Conservation (phyloP, 2,113 vertebrate species). For the Verasper variegatus region DNA sequence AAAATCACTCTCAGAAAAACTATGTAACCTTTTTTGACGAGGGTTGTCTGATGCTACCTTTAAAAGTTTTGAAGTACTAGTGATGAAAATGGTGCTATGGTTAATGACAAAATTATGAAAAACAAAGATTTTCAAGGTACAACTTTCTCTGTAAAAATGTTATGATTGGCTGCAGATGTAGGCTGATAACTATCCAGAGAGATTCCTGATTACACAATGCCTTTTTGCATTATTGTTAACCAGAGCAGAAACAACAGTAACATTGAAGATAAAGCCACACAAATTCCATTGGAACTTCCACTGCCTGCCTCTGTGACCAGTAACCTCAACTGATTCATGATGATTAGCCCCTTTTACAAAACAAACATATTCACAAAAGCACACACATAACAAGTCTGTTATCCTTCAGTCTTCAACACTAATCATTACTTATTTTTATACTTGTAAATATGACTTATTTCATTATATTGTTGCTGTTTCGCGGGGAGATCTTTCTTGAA, state of each 20-base stretch:
- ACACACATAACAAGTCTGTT: not conserved
- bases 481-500: not conserved
- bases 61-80: too few relatives aligned
- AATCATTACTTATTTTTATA: too few relatives aligned
- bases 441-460: not conserved
- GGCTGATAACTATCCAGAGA: not conserved
- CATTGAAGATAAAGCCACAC: too few relatives aligned
- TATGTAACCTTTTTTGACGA: too few relatives aligned
- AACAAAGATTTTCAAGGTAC: too few relatives aligned
- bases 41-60: too few relatives aligned
- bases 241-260: not conserved
- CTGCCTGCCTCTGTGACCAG: not conserved
- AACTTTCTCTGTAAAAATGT: too few relatives aligned
- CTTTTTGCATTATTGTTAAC: too few relatives aligned
- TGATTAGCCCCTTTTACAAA: not conserved
- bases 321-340: not conserved
- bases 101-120: not conserved
- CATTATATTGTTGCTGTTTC: not conserved
- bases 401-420: too few relatives aligned
- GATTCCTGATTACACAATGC: conserved; percentile 2
- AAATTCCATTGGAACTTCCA: not conserved
- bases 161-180: too few relatives aligned
- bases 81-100: too few relatives aligned
- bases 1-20: too few relatives aligned
- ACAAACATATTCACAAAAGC: not conserved